Evolutionary conservation across 2,888 invertebrate genomes (phyloP).

Genomic region (Endomychus coccineus): DNA sequence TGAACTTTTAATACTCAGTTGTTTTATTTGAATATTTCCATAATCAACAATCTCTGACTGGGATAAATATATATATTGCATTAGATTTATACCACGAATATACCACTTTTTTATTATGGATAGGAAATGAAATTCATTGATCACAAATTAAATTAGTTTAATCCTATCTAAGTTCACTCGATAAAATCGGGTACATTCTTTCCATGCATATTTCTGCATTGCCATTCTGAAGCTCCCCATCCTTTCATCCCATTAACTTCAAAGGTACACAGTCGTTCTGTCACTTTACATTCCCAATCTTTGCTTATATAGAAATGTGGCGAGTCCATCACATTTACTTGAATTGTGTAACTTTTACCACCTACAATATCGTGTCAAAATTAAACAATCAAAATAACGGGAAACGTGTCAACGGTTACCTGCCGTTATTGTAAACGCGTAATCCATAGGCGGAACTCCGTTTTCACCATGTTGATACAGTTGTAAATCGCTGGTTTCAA

Average conservation of each 20-base stretch:
- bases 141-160: too few relatives aligned
- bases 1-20: too few relatives aligned
- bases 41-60: too few relatives aligned
- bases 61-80: too few relatives aligned
- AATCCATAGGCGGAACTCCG: constrained; percentile 52
- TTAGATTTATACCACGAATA: too few relatives aligned
- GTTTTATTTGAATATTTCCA: too few relatives aligned
- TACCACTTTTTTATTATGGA: too few relatives aligned
- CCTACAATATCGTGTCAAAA: too few relatives aligned
- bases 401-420: constrained; percentile 46
- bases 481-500: constrained; percentile 48
- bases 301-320: constrained; percentile 53
- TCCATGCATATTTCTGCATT: constrained; percentile 49
- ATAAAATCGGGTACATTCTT: too few relatives aligned
- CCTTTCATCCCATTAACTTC: constrained; percentile 56
- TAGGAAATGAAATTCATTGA: too few relatives aligned
- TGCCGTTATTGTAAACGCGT: constrained; percentile 53
- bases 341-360: constrained; percentile 45
- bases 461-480: constrained; percentile 57
- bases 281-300: constrained; percentile 51
- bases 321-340: constrained; percentile 49
- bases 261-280: constrained; percentile 53
- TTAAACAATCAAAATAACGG: too few relatives aligned
- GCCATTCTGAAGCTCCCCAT: constrained; percentile 60
- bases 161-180: too few relatives aligned